Evolutionary conservation across 2,113 vertebrate genomes (phyloP).

Genomic region (Elephas maximus): DNA sequence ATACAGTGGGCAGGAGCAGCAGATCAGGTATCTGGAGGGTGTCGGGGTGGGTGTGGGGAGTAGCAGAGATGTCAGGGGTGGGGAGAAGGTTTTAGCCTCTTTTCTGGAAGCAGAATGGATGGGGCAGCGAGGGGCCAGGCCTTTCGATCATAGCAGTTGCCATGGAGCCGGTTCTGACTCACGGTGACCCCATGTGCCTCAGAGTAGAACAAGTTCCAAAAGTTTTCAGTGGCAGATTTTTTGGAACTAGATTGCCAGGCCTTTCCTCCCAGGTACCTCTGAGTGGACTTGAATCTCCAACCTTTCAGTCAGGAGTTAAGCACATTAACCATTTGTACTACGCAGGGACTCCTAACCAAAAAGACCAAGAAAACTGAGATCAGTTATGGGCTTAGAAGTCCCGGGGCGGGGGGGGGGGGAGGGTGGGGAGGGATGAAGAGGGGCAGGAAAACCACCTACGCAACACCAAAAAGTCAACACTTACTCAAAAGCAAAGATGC

Average conservation of each 20-base stretch:
- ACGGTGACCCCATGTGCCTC: no score
- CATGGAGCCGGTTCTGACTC: not conserved
- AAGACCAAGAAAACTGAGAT: not conserved
- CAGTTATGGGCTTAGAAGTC: not conserved
- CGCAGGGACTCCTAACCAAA: not conserved
- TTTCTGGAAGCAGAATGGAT: not conserved
- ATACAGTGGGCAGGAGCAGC: not conserved
- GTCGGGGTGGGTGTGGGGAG: not conserved
- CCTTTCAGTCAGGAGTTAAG: not conserved
- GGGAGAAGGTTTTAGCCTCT: not conserved
- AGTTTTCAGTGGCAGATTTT: not conserved
- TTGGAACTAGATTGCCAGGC: not conserved
- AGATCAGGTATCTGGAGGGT: not conserved
- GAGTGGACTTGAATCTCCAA: not conserved
- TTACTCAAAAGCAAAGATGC: no score
- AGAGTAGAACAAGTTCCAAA: not conserved
- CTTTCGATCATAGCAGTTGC: not conserved
- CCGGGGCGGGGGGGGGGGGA: not conserved
- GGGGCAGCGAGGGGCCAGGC: accelerated
- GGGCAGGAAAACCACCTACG: no score
- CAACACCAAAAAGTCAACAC: no score
- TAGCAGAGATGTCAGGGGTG: not conserved
- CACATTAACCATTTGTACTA: not conserved
- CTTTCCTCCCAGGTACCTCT: not conserved
- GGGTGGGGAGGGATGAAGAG: not conserved